These are phyloP conservation scores for Lutraria rhynchaena DNA, from an alignment of 1,140 invertebrate species.

Conservation along the genomic window DNA sequence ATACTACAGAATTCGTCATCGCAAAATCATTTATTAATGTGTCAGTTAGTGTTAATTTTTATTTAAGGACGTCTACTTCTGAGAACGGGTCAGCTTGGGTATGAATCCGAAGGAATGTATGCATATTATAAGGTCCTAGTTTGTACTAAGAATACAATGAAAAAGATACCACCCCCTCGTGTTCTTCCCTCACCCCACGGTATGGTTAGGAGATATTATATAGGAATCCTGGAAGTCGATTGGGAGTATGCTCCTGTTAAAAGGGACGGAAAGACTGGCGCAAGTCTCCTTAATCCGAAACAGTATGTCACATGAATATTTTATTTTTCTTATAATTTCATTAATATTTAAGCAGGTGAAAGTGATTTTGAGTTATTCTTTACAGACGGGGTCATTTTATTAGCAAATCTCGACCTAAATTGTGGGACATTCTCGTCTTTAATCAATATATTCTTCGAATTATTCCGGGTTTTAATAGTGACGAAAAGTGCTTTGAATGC, in stretches of 20 bases:
- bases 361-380: too few species aligned
- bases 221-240: conserved; percentile 68
- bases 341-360: too few species aligned
- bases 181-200: neutral
- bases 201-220: conserved; percentile 62
- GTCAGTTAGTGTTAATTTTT: too few species aligned
- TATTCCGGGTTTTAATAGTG: too few species aligned
- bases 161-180: neutral
- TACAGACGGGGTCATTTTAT: too few species aligned
- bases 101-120: conserved; percentile 31
- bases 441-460: too few species aligned
- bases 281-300: conserved; percentile 11
- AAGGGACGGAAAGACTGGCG: neutral
- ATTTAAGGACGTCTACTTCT: neutral
- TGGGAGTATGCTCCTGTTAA: conserved; percentile 72
- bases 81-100: conserved; percentile 25
- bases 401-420: too few species aligned
- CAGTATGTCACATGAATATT: too few species aligned
- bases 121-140: conserved; percentile 29
- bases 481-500: too few species aligned
- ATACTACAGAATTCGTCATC: neutral
- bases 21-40: neutral
- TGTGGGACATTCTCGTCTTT: too few species aligned
- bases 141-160: neutral
- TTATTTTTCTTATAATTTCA: too few species aligned